These are phyloP conservation scores for Ceriagrion tenellum DNA, from an alignment of 2,888 invertebrate genomes.

Conservation along the genomic window DNA sequence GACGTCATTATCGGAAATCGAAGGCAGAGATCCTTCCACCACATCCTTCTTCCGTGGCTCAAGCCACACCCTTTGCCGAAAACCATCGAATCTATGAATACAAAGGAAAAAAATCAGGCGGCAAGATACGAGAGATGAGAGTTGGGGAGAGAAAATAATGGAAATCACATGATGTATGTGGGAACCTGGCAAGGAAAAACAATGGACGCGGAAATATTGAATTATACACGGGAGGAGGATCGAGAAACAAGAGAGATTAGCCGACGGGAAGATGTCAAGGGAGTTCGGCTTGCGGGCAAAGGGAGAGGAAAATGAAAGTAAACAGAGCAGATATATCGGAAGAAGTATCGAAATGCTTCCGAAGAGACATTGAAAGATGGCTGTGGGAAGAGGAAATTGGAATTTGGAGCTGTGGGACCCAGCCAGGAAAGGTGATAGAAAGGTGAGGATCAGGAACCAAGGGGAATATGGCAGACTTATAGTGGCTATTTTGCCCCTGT, in stretches of 20 bases:
- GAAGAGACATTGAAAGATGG: not conserved
- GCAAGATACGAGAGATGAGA: not conserved
- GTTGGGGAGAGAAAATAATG: not conserved
- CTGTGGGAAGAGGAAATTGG: not conserved
- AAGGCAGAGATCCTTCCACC: not conserved
- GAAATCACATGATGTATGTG: not conserved
- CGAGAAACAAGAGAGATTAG: not conserved
- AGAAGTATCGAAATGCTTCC: not conserved
- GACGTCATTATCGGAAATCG: slow-evolving; percentile 32
- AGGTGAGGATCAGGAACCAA: not conserved
- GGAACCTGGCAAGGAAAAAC: not conserved
- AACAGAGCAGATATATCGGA: not conserved
- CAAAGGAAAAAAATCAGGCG: not conserved
- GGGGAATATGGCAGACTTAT: not conserved
- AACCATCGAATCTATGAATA: not conserved
- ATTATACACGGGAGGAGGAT: not conserved
- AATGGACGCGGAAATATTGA: not conserved
- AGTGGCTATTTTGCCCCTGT: no score
- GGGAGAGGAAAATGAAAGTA: not conserved
- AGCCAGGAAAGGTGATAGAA: not conserved
- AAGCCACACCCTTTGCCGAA: not conserved
- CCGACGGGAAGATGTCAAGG: not conserved
- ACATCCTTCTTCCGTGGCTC: not conserved
- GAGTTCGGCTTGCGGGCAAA: not conserved
- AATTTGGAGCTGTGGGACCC: not conserved